These are phyloP conservation scores for Acronicta leporina DNA, from an alignment of 2,888 invertebrate species.

Conservation along the genomic window DNA sequence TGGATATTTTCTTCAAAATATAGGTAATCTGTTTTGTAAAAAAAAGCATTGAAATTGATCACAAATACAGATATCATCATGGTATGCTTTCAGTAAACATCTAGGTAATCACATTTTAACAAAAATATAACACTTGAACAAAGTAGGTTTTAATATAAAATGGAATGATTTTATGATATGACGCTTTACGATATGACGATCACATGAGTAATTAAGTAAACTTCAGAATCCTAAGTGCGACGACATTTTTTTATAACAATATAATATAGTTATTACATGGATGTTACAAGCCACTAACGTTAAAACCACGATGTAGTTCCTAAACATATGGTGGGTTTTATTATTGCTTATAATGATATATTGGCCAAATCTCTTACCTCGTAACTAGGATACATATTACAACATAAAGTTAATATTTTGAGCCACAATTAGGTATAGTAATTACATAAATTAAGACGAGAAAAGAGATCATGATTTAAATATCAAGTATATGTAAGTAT, in stretches of 20 bases:
- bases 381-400: constrained; percentile 73
- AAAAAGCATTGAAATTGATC: constrained; percentile 5
- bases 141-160: not conserved
- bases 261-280: constrained; percentile 40
- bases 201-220: constrained; percentile 18
- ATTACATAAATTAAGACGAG: constrained; percentile 60
- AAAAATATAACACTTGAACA: constrained; percentile 9
- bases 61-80: constrained; percentile 9
- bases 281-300: constrained; percentile 55
- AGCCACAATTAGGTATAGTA: constrained; percentile 70
- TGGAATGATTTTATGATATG: constrained; percentile 39
- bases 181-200: constrained; percentile 35
- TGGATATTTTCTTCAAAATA: no score
- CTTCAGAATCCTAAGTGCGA: constrained; percentile 15
- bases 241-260: constrained; percentile 38
- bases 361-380: constrained; percentile 76
- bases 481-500: constrained; percentile 28
- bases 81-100: not conserved
- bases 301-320: constrained; percentile 58
- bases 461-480: constrained; percentile 45
- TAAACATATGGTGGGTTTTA: constrained; percentile 68
- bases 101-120: not conserved
- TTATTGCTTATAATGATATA: constrained; percentile 84
- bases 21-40: no score
- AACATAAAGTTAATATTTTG: constrained; percentile 74